Conservation (phyloP, 1,140 invertebrate species). For the Eupristina koningsbergeri region DNA sequence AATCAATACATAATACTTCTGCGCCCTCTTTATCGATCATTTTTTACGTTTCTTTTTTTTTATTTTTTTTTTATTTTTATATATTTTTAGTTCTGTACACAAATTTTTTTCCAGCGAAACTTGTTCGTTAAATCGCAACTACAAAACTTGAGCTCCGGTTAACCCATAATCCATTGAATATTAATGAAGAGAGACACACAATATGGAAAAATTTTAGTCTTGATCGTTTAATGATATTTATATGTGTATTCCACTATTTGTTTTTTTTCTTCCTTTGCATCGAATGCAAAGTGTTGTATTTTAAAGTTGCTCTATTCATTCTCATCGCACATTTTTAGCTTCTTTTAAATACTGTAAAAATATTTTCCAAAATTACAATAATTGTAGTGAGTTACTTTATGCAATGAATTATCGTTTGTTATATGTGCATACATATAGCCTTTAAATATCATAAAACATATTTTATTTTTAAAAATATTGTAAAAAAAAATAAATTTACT, state of each 20-base stretch:
- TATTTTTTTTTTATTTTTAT: neutral
- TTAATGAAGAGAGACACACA: conserved; percentile 30
- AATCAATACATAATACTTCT: conserved; percentile 21
- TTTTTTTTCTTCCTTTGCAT: neutral
- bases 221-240: neutral
- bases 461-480: too few relatives aligned
- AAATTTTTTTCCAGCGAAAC: neutral
- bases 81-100: neutral
- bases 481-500: too few relatives aligned
- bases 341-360: too few relatives aligned
- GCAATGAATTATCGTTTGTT: too few relatives aligned
- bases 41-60: neutral
- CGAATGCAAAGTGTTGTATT: neutral
- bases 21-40: neutral
- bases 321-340: too few relatives aligned
- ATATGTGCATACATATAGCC: too few relatives aligned
- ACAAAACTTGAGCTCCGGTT: conserved; percentile 7
- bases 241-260: neutral
- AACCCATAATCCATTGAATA: neutral
- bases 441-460: too few relatives aligned
- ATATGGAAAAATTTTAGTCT: neutral
- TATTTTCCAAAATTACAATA: too few relatives aligned
- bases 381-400: too few relatives aligned
- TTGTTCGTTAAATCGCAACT: neutral
- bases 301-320: too few relatives aligned